Percentiles rank a stretch among this genome's conserved stretches.
phyloP scores from a whole-genome alignment of 2,888 invertebrate species.

The Trypoxylon attenuatum region DNA sequence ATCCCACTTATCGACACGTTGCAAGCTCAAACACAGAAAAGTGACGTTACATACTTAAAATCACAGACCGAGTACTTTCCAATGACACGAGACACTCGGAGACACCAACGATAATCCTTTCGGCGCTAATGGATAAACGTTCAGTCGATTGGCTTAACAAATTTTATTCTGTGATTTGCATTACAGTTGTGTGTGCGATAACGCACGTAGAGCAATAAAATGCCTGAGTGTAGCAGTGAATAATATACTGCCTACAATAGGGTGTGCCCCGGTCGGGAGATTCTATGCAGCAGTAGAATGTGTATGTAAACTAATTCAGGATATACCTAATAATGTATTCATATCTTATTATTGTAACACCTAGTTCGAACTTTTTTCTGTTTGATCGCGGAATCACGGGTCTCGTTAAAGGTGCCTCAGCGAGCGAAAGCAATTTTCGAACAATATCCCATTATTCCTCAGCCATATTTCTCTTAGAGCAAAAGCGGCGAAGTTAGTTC shows the following conservation, averaged over 20 bases:
- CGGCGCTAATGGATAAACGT: slow-evolving; percentile 61
- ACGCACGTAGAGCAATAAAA: slow-evolving; percentile 70
- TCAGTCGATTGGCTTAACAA: slow-evolving; percentile 70
- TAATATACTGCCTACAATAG: slow-evolving; percentile 69
- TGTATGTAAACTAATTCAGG: slow-evolving; percentile 74
- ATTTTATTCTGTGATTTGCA: slow-evolving; percentile 73
- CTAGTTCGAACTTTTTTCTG: slow-evolving; percentile 52
- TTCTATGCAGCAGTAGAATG: slow-evolving; percentile 73
- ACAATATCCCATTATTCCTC: too few relatives aligned
- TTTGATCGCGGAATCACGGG: slow-evolving; percentile 57
- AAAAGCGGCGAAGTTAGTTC: too few relatives aligned
- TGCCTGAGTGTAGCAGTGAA: slow-evolving; percentile 72
- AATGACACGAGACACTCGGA: slow-evolving; percentile 3
- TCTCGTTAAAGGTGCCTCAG: slow-evolving; percentile 51
- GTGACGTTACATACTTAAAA: not conserved
- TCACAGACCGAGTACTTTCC: slow-evolving; percentile 3
- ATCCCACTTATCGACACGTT: slow-evolving; percentile 27
- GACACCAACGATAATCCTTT: slow-evolving; percentile 38
- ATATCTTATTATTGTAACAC: slow-evolving; percentile 57
- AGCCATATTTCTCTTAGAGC: too few relatives aligned
- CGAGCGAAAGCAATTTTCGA: slow-evolving; percentile 46
- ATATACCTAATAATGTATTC: slow-evolving; percentile 71
- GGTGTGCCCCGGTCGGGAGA: slow-evolving; percentile 71
- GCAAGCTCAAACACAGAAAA: not conserved
- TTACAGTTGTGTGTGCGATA: slow-evolving; percentile 73